Evolutionary conservation across 2,888 invertebrate species (phyloP), one percentile per base, ranked within the genome.

Genomic region (Thecocarcelia acutangulata): DNA sequence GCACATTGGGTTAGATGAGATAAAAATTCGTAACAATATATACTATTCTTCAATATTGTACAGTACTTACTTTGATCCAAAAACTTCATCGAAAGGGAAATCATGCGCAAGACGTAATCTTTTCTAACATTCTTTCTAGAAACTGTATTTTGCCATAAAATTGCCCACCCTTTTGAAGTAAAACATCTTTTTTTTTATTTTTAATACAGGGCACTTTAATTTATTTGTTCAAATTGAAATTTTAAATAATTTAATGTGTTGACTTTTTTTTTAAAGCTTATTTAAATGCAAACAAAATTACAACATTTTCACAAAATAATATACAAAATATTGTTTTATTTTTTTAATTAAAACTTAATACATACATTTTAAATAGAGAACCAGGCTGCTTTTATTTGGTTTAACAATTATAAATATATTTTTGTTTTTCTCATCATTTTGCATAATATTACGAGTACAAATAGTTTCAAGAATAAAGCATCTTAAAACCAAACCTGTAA

Each of bases 401-500:
- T 80, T 80, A 80, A 75, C 68, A 69, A 74, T 64, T 58, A 12
- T n/a, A 17, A 17, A 11, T n/a, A n/a, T n/a, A n/a, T n/a, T 61
- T 19, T 19, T 21, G 13, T 69, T 44, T 3, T 59, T 37, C 46
- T 64, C 54, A 40, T 33, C 9, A 19, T 56, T 44, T 54, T 48
- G 12, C 33, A 78, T 40, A 33, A 58, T 44, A 74, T 37, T 74
- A 61, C 33, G 69, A 69, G 44, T 58, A 42, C 33, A 74, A 69
- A 52, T 58, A 42, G 13, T 70, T 75, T 70, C n/a, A 56, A 4
- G 48, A 54, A 76, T 17, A 72, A 56, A 66, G 52, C 69, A 48
- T 69, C 75, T 76, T 74, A 77, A 37, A 69, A 61, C 42, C 70
- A 68, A 78, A 81, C 78, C 81, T 83, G 80, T 68, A 46, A 74